Base-by-base conservation (phyloP, 2,113 vertebrate species). In the Baryphthengus martii region DNA sequence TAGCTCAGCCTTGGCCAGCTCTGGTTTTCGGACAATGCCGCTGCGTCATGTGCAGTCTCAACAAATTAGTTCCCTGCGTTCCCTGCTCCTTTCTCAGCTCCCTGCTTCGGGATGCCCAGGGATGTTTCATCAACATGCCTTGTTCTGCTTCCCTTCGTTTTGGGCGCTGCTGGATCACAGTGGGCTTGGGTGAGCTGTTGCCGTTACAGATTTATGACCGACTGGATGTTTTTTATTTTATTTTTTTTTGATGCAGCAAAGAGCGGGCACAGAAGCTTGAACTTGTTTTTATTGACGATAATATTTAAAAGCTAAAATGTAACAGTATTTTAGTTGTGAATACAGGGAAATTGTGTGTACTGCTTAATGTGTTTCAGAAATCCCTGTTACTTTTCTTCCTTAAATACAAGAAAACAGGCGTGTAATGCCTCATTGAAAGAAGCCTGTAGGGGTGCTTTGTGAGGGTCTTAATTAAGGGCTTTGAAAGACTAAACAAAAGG, bases 381-480 rank as follows among this genome's bases (percentile, higher is more conserved):
- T 97, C 96, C 96, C 95, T 96, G 94, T 96, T 97, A 96, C 94
- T 96, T 96, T 97, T 98, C 97, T 96, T 94, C 93, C 95, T 89
- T 97, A 98, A 98, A 97, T 98, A 98, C 96, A 97, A 98, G 98
- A 98, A 98, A 98, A 98, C 98, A 97, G 97, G 98, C 96, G 94
- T 98, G 97, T 98, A 98, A 98, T 98, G 97, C 97, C 97, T 97
- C 97, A 96, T 98, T 98, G 97, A 97, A 97, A 93, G 94, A 91
- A 97, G 91, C 90, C 97, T 95, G 96, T 96, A 95, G 98, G 98
- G 96, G 97, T 95, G 95, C 97, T 97, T 98, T 98, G 96, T 98
- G 94, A 94, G 96, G 88, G 95, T 98, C 97, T 98, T 98, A 98
- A 98, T 98, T 98, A 98, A 97, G 97, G 98, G 95, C 97, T 98